Evolutionary conservation across 2,888 invertebrate species (phyloP).

Genomic region (Auanema freiburgensis): DNA sequence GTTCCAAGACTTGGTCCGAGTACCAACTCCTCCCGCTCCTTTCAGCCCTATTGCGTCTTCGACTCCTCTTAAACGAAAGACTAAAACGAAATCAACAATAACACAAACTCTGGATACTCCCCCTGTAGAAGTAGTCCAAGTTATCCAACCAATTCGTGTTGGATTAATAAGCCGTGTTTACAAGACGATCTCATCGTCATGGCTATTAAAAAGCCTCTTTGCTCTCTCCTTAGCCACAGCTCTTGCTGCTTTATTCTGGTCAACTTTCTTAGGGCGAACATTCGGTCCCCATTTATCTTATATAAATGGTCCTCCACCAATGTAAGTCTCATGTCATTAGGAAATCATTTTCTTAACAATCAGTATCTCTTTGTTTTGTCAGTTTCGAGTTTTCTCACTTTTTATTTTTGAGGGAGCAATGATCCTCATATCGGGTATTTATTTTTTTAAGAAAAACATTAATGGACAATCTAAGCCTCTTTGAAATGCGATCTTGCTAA

Average conservation of each 20-base stretch:
- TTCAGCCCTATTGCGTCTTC: conserved; percentile 25
- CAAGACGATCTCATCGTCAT: conserved; percentile 20
- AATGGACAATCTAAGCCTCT: no score
- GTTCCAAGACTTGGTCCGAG: conserved; percentile 26
- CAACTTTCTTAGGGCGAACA: conserved; percentile 33
- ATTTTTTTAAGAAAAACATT: no score
- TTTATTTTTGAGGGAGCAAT: conserved; percentile 2
- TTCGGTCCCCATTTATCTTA: conserved; percentile 54
- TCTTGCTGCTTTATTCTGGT: conserved; percentile 39
- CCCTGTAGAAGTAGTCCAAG: background rate
- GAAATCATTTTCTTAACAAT: no score
- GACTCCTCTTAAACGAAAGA: conserved; percentile 10
- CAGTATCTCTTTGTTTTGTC: background rate
- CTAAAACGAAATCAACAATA: conserved; percentile 5
- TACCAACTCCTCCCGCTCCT: conserved; percentile 31
- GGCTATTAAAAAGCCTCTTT: conserved; percentile 31
- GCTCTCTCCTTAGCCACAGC: conserved; percentile 37
- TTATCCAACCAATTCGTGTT: conserved; percentile 12
- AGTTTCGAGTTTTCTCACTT: background rate
- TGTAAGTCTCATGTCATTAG: conserved; percentile 18
- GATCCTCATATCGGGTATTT: no score
- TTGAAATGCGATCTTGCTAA: no score
- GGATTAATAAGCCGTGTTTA: background rate
- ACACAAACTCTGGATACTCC: conserved; percentile 15
- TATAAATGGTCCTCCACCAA: conserved; percentile 50